These are phyloP conservation scores for Gadopsis bispinosus DNA, from an alignment of 2,797 vertebrate species.

Conservation along the genomic window DNA sequence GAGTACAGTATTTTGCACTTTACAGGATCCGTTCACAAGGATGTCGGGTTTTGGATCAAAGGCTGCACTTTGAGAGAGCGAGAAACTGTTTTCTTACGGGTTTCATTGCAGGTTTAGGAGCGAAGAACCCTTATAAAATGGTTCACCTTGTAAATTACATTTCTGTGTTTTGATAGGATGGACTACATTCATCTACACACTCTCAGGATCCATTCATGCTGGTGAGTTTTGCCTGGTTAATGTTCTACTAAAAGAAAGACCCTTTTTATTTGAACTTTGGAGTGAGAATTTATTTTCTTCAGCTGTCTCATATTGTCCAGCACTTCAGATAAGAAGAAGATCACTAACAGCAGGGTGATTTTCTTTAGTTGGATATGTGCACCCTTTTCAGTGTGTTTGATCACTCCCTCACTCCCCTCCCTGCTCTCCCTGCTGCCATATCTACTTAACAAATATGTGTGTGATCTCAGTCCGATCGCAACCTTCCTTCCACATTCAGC, in stretches of 20 bases:
- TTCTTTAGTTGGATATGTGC: constrained; percentile 15
- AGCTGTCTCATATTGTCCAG: background rate
- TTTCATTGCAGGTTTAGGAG: background rate
- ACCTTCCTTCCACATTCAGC: constrained; percentile 49
- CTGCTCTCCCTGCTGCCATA: constrained; percentile 25
- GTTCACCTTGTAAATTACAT: background rate
- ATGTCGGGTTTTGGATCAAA: background rate
- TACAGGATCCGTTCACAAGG: background rate
- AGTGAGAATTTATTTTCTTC: background rate
- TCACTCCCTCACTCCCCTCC: constrained; percentile 5
- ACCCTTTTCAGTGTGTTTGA: constrained; percentile 26
- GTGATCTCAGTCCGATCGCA: constrained; percentile 69
- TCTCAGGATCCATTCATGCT: constrained; percentile 76
- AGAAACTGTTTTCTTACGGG: background rate
- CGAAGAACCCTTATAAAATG: background rate
- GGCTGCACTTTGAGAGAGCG: background rate
- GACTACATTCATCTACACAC: constrained; percentile 87
- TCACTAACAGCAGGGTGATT: background rate
- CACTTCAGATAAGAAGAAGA: background rate
- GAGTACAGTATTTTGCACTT: background rate
- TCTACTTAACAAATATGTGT: constrained; percentile 48
- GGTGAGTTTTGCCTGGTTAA: constrained; percentile 77
- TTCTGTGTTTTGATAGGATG: constrained; percentile 76
- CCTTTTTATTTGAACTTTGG: background rate
- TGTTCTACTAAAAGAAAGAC: background rate